Base-by-base conservation (phyloP, 1,140 invertebrate species). In the Macrocentrus cingulum region DNA sequence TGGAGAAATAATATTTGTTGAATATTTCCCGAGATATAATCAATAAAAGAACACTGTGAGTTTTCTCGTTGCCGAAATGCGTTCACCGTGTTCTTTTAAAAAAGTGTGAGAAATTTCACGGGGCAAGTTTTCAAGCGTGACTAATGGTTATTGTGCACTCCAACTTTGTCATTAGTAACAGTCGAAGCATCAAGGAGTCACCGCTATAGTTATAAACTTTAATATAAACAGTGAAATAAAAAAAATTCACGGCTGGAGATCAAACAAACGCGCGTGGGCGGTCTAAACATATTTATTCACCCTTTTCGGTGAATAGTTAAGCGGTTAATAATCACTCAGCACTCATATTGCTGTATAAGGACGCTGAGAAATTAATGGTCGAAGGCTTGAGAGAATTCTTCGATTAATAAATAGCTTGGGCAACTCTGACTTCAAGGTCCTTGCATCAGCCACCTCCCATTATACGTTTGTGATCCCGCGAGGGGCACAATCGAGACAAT, bases 271-370 rank as follows among this genome's bases (percentile, higher is more conserved):
- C 13, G 18, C 23, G 65, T 65, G 62, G 69, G 67, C 62, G 66
- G 60, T 62, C 59, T 39, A n/a, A 55, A 65, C 61, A 69, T 66
- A 67, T 66, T 67, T 64, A 68, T 66, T 66, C 58, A 57, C 59
- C 65, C 67, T 62, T 67, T 69, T 63, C 11, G 11, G 29, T 11
- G 6, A 11, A 34, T 7, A 65, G 65, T 54, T 61, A 49, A 56
- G 64, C 62, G 68, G 62, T 72, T 69, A 70, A 66, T 69, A 72
- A 69, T 64, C 51, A 64, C 61, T 67, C 53, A 60, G 34, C 45
- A 46, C 54, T 45, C 20, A 23, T 11, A 32, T 23, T 29, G 23
- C 15, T 20, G 13, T 55, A 5, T 54, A 23, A 52, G 46, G 53
- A 60, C 51, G 41, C 55, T 51, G 36, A 56, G 56, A 60, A 56